phyloP scores from a whole-genome alignment of 2,113 vertebrate species.

The Mus pahari region DNA sequence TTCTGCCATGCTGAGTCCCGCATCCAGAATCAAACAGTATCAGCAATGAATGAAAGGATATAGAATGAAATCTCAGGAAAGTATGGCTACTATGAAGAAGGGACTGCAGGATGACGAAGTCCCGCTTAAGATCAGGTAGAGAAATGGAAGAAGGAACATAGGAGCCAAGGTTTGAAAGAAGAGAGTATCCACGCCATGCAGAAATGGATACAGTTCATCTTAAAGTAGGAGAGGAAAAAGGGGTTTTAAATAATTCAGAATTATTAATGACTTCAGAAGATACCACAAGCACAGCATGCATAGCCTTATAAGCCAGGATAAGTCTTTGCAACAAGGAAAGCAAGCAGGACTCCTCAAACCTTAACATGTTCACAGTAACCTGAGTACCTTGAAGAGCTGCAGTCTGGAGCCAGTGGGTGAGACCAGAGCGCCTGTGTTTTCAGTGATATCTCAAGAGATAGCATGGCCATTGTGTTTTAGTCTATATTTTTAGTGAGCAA shows the following conservation, averaged over 20 bases:
- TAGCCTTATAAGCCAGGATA: background rate
- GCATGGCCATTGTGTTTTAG: background rate
- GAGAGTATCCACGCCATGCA: background rate
- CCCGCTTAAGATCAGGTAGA: background rate
- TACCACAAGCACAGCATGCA: background rate
- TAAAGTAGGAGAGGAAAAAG: background rate
- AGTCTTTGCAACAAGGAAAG: background rate
- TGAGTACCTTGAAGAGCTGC: background rate
- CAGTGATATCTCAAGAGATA: background rate
- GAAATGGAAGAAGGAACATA: background rate
- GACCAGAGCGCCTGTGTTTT: background rate
- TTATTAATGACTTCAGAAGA: background rate
- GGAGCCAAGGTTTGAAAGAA: background rate
- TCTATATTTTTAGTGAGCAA: background rate
- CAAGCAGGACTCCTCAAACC: background rate
- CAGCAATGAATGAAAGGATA: background rate
- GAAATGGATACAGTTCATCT: background rate
- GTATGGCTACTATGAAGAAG: background rate
- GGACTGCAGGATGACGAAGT: background rate
- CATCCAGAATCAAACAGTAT: background rate
- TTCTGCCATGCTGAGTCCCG: background rate
- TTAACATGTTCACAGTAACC: background rate
- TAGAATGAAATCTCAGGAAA: background rate
- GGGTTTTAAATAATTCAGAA: background rate
- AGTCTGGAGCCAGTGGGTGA: background rate